Conservation (phyloP, 2,888 invertebrate species). For the Agapetus fuscipes region DNA sequence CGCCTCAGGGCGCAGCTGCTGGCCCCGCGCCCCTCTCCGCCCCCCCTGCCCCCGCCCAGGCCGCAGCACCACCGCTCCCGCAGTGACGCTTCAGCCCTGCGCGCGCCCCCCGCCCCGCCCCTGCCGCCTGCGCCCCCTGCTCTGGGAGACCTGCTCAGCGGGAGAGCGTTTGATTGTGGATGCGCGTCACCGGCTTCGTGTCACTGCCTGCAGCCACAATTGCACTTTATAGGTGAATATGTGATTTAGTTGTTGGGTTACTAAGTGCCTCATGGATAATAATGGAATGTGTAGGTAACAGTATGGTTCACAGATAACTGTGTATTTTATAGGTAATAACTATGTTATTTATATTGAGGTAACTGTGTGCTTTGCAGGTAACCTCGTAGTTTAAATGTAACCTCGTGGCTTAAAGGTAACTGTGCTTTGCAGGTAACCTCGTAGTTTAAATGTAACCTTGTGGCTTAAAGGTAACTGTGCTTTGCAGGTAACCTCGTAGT, state of each 20-base stretch:
- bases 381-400: no score
- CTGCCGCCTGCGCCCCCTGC: constrained; percentile 51
- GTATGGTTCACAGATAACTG: background rate
- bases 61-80: constrained; percentile 60
- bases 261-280: no score
- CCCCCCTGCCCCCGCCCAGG: constrained; percentile 25
- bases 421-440: no score
- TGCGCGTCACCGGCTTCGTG: constrained; percentile 76
- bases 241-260: no score
- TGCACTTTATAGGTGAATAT: constrained; percentile 25
- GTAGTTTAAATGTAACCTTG: no score
- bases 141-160: constrained; percentile 86
- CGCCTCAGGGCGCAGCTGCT: constrained; percentile 39
- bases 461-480: no score
- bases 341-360: background rate
- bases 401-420: no score
- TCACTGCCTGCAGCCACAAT: constrained; percentile 37
- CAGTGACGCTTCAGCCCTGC: constrained; percentile 69
- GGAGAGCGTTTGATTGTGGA: constrained; percentile 93
- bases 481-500: no score
- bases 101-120: constrained; percentile 29
- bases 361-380: no score
- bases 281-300: no score
- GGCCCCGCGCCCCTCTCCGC: constrained; percentile 36
- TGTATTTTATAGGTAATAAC: background rate